phyloP scores from a whole-genome alignment of 1,140 invertebrate genomes.

The Eriocheir sinensis region DNA sequence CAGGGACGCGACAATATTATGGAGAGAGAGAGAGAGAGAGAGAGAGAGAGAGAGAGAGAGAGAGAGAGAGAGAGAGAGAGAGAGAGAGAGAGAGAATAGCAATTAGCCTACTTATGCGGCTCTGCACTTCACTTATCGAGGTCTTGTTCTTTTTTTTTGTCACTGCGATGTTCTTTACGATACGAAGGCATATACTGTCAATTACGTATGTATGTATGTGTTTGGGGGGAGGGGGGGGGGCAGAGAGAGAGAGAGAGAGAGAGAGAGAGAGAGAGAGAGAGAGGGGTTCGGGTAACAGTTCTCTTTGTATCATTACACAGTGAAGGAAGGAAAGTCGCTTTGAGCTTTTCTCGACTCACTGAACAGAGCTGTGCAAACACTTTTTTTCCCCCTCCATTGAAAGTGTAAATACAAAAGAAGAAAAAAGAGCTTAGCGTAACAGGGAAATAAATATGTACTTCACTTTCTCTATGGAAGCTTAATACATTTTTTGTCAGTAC shows the following conservation, averaged over 20 bases:
- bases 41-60: constrained; percentile 9
- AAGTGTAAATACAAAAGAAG: constrained; percentile 5
- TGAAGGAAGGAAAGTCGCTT: neutral
- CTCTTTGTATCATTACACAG: constrained; percentile 16
- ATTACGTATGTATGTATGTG: no score
- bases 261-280: neutral
- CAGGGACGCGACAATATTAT: neutral
- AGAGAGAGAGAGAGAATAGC: neutral
- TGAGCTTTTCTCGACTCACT: neutral
- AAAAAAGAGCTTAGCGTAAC: no score
- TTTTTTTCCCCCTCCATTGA: constrained; percentile 24
- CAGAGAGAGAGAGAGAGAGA: constrained; percentile 36
- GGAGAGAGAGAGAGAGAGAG: constrained; percentile 13
- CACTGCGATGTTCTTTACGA: no score
- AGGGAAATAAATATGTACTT: no score
- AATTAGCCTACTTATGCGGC: no score
- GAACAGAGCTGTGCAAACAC: neutral
- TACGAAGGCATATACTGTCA: no score
- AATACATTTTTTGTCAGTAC: no score
- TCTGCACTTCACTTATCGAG: no score
- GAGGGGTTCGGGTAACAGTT: neutral
- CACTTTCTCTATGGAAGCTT: no score
- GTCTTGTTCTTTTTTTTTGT: no score
- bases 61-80: neutral
- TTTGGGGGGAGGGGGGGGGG: neutral